phyloP scores from a whole-genome alignment of 2,113 vertebrate species.

The Coptodon rendalli region DNA sequence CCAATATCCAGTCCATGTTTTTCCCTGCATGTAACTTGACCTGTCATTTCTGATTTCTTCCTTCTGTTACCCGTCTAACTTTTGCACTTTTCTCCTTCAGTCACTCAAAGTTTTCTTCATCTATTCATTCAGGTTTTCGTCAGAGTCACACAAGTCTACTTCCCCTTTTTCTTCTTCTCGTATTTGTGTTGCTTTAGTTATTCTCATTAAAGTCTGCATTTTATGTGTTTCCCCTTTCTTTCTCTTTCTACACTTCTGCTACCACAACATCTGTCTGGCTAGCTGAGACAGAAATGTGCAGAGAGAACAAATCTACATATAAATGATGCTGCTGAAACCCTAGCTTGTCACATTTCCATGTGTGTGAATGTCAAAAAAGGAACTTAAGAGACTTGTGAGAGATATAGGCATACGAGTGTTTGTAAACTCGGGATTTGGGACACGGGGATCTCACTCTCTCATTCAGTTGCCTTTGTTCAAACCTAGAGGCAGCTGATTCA shows the following conservation, averaged over 20 bases:
- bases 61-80: background rate
- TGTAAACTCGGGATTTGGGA: background rate
- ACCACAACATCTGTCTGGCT: background rate
- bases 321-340: background rate
- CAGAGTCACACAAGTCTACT: background rate
- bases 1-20: background rate
- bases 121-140: background rate
- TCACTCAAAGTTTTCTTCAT: background rate
- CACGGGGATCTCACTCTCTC: background rate
- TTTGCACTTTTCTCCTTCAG: background rate
- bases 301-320: background rate
- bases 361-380: background rate
- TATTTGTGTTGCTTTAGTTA: background rate
- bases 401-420: background rate
- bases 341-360: background rate
- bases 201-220: background rate
- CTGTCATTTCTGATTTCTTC: background rate
- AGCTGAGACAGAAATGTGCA: background rate
- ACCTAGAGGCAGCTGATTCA: conserved; percentile 10
- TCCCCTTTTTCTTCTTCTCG: background rate
- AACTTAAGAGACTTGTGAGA: background rate
- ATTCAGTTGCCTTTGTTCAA: background rate
- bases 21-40: background rate
- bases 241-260: background rate
- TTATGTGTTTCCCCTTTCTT: background rate